Evolutionary conservation across 2,797 vertebrate genomes (phyloP), one percentile per base, ranked within the genome.

Genomic region (Muraenolepis orangiensis): DNA sequence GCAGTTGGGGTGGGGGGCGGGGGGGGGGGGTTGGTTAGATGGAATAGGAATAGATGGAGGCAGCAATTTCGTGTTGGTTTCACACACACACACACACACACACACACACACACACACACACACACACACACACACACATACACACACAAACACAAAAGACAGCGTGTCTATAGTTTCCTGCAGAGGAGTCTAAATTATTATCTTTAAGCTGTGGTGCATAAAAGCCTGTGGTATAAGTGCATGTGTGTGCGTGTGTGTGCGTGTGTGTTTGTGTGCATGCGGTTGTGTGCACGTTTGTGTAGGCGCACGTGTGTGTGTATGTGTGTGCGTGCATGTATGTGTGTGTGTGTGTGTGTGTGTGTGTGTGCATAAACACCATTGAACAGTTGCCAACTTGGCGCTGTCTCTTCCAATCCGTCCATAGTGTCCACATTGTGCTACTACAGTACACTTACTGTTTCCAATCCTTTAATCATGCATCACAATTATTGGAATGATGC

Each of bases 121-220:
- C 73, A 70, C 67, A 18, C 66, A 40, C 66, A 18, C 73, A 70
- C 67, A 18, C 66, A 40, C 66, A 18, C 73, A 70, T 42, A 18
- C 66, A 40, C 66, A 18, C 40, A 31, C 67, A 70, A 29, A 69
- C 66, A 30, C 82, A 87, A 76, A 88, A 85, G 40, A 83, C 46
- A 82, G 78, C 76, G 80, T 81, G 90, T 86, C 84, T 82, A 46
- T 78, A 75, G 87, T 66, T 90, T 91, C 87, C 87, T 87, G 82
- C 81, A 81, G 72, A 80, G 72, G 68, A 78, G 75, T 64, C 88
- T 84, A 88, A 91, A 91, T 90, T 85, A 89, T 88, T 70, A 90
- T 90, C 84, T 87, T 91, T 90, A 88, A 84, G 82, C 82, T 88
- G 89, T 86, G 88, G 87, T 81, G 85, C 72, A 73, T 82, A 85